These are phyloP conservation scores for Python bivittatus DNA, from an alignment of 2,113 vertebrate species.

Conservation along the genomic window DNA sequence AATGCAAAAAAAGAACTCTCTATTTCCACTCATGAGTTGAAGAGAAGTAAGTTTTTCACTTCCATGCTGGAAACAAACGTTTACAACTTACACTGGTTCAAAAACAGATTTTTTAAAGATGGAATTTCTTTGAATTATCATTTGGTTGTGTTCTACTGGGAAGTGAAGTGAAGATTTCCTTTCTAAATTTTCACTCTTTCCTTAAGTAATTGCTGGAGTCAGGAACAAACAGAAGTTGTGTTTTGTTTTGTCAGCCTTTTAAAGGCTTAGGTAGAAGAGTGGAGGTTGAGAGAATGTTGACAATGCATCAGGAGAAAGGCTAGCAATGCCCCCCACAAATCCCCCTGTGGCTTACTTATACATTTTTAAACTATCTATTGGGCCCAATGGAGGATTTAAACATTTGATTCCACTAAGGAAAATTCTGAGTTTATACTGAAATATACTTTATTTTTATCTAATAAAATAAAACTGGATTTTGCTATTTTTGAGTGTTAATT, in stretches of 20 bases:
- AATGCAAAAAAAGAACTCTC: background rate
- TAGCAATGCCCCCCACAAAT: background rate
- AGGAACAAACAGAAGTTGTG: background rate
- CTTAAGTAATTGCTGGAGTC: background rate
- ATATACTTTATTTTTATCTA: too few relatives aligned
- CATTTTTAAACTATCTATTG: too few relatives aligned
- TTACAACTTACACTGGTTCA: background rate
- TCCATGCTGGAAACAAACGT: background rate
- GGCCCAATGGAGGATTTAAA: too few relatives aligned
- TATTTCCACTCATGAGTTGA: background rate
- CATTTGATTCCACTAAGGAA: too few relatives aligned
- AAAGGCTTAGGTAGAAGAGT: background rate
- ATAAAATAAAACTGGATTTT: constrained; percentile 37
- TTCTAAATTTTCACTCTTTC: background rate
- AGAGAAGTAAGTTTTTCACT: background rate
- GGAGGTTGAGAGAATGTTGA: background rate
- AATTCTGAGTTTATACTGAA: background rate
- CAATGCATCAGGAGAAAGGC: background rate
- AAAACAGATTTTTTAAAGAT: background rate
- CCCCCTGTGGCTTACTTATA: background rate
- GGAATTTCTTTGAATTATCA: background rate
- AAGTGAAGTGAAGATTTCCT: background rate
- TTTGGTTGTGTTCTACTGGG: background rate
- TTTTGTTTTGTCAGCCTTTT: background rate
- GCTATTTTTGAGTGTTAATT: constrained; percentile 13